Base-by-base conservation (phyloP, 1,140 invertebrate species). In the Listronotus bonariensis region DNA sequence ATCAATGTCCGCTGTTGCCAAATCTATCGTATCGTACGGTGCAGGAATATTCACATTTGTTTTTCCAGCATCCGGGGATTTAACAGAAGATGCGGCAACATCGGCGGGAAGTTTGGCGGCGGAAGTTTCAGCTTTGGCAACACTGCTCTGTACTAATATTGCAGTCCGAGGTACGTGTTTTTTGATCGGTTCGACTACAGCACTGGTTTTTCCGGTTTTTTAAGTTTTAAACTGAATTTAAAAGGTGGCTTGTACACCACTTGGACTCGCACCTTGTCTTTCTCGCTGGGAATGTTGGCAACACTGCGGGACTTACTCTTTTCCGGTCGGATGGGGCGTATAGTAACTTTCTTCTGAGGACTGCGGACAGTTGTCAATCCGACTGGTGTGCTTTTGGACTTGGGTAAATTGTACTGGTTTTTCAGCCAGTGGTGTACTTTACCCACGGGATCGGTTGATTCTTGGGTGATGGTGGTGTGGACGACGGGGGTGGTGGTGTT, bases 401-500 rank as follows among this genome's bases (percentile, higher is more conserved):
- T 92, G 32, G 84, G 84, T 74, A 76, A 73, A 11, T 72, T 74
- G 11, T 74, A 73, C 10, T 76, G 76, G 0, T 90, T 90, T 42
- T 89, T 89, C n/a, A 93, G 77, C 91, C 91, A 92, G 61, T 89
- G 91, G 60, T 91, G 87, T 6, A 93, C 91, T 79, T 92, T 92
- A 18, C 87, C 89, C 49, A 92, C 84, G 0, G 91, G 89, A 78
- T 91, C 90, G 0, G 85, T 82, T 0, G 85, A 82, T 73, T 84
- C 82, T 72, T 72, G 68, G 68, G 73, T 76, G 68, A 74, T 74
- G 32, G 76, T 73, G 17, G 65, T 69, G 56, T 73, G 71, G 6
- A 78, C 74, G 38, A 72, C 66, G 57, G 72, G 74, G 60, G 68
- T 74, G 20, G 67, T 67, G 7, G 75, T 48, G 48, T 69, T 58